Percentiles rank a stretch among this genome's conserved stretches.
Evolutionary conservation across 1,140 invertebrate genomes (phyloP).

Genomic region (Lepeophtheirus salmonis): DNA sequence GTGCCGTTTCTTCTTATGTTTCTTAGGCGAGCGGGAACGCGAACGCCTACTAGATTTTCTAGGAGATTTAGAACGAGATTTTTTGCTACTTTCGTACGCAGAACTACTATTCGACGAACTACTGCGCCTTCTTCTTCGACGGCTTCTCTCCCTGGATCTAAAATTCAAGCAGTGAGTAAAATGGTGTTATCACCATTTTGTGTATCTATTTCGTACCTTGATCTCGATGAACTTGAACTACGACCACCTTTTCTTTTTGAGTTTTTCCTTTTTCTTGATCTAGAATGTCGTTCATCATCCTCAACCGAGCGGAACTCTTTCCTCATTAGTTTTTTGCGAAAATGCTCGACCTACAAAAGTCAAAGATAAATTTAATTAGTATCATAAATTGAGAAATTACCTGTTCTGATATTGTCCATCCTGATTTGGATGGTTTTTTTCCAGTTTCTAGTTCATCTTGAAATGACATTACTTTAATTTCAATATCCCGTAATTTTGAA

Average conservation of each 20-base stretch:
- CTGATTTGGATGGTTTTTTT: constrained; percentile 48
- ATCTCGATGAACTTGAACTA: neutral
- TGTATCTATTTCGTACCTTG: neutral
- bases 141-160: neutral
- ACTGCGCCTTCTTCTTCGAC: neutral
- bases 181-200: neutral
- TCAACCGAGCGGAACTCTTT: constrained; percentile 36
- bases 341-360: constrained; percentile 46
- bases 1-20: neutral
- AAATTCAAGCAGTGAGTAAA: neutral
- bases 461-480: constrained; percentile 82
- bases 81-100: neutral
- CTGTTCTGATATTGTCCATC: constrained; percentile 57
- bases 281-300: neutral
- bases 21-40: neutral
- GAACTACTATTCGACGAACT: neutral
- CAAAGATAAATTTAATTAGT: neutral
- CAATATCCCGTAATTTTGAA: constrained; percentile 68
- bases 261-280: neutral
- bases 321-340: constrained; percentile 66
- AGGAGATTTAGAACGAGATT: no score
- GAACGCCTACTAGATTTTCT: neutral
- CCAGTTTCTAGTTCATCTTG: constrained; percentile 87
- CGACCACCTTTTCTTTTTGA: neutral
- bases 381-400: no score